A percentile compares a stretch with the other conserved stretches of the same genome.
Conservation (phyloP, 53 echinoderm and acorn worm genomes). For the Holothuria scabra region DNA sequence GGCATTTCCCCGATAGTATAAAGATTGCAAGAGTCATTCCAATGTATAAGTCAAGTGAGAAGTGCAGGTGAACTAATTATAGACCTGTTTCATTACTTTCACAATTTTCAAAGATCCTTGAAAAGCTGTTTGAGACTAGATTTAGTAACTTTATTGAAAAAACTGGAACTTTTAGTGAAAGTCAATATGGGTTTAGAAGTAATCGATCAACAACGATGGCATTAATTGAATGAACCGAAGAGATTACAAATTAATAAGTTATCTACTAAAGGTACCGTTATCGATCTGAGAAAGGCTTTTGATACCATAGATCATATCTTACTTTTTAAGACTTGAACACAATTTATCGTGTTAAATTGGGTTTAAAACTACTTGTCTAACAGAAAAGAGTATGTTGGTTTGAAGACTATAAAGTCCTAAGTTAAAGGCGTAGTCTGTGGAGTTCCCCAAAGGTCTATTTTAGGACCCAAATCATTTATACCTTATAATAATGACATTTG, state of each 20-base stretch:
- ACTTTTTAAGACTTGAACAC: background rate
- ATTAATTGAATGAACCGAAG: background rate
- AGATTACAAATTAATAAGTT: background rate
- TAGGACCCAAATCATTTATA: conserved; percentile 2
- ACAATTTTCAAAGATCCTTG: conserved; percentile 48
- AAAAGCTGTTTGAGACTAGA: background rate
- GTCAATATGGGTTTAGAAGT: conserved; percentile 49
- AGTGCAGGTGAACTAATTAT: conserved; percentile 30
- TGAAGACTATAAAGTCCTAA: background rate
- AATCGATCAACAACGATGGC: too few relatives aligned
- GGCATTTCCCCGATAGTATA: conserved; percentile 23
- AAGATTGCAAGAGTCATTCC: conserved; percentile 30
- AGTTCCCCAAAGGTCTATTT: conserved; percentile 42
- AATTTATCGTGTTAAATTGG: background rate
- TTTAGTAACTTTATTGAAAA: background rate
- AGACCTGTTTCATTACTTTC: too few relatives aligned
- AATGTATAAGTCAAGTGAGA: conserved; percentile 20
- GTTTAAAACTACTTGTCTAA: background rate
- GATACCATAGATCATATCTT: background rate
- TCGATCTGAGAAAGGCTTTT: conserved; percentile 6
- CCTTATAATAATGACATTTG: conserved; percentile 17
- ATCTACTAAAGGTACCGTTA: background rate
- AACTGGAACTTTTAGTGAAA: conserved; percentile 7
- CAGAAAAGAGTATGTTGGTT: background rate
- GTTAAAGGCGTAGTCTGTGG: background rate